Evolutionary conservation across 2,888 invertebrate species (phyloP), one percentile per base, ranked within the genome.

Genomic region (Nomada hirtipes): DNA sequence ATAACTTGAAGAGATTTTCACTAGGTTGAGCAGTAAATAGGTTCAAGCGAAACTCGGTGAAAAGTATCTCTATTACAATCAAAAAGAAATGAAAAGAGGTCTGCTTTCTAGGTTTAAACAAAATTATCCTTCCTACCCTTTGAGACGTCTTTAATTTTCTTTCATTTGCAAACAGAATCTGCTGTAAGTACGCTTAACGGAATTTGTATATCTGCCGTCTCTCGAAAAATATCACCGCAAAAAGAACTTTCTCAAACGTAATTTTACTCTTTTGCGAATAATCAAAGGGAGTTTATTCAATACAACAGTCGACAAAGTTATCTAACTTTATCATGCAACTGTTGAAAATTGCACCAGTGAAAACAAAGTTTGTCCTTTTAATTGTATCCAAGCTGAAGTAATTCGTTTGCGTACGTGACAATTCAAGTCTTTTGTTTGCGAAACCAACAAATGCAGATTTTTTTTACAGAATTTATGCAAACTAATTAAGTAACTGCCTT

Each of bases 91-190:
- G 18, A 60, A 36, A 60, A 60, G 18, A n/a, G 18, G 15, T 60
- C 9, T n/a, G 60, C n/a, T 29, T 36, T 36, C 10, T 9, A 29
- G 60, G 9, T n/a, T 60, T 36, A 60, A 60, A 29, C 18, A 36
- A 60, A 9, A 29, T n/a, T 10, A n/a, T 29, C 10, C 60, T 60
- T 11, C 23, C 36, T 36, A 36, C 29, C 4, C 36, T 29, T n/a
- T 15, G 2, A 2, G 10, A 36, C 10, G 10, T 36, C n/a, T 60
- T 60, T n/a, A 29, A 2, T 60, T 60, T 60, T 60, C 18, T 60
- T 60, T n/a, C 26, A 29, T 29, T 60, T 60, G 29, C 15, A 60
- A 60, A 60, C 18, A 29, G 36, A 60, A 60, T 60, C 18, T 26
- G 15, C 18, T 26, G 18, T 60, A 18, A 29, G 36, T 26, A 18